Conservation (phyloP, 2,797 vertebrate genomes). For the Gymnothorax javanicus region DNA sequence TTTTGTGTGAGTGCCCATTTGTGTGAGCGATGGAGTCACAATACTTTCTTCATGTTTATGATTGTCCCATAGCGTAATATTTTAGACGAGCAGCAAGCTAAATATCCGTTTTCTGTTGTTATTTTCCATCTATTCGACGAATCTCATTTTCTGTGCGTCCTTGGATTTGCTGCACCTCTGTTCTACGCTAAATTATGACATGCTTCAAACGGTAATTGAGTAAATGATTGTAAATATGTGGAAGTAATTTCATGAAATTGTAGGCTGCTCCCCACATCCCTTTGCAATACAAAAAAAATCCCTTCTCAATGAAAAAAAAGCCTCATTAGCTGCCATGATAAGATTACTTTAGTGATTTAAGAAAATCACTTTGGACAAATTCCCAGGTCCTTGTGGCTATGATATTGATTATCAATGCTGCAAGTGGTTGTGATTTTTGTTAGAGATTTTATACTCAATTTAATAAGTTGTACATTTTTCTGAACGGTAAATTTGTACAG, state of each 20-base stretch:
- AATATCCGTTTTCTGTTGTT: not conserved
- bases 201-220: not conserved
- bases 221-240: not conserved
- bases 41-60: not conserved
- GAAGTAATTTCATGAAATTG: slow-evolving; percentile 18
- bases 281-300: not conserved
- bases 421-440: not conserved
- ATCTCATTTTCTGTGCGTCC: not conserved
- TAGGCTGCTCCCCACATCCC: slow-evolving; percentile 21
- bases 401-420: not conserved
- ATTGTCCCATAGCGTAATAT: not conserved
- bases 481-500: not conserved
- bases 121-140: not conserved
- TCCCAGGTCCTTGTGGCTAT: slow-evolving; percentile 12
- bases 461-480: not conserved
- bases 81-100: not conserved
- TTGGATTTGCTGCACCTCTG: not conserved
- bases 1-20: not conserved
- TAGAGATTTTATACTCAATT: not conserved
- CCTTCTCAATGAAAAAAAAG: slow-evolving; percentile 8
- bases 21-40: not conserved
- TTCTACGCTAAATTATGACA: not conserved
- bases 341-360: slow-evolving; percentile 25
- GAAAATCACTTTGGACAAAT: slow-evolving; percentile 36
- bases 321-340: slow-evolving; percentile 27